Evolutionary conservation across 2,797 vertebrate genomes (phyloP), one percentile per base, ranked within the genome.

Genomic region (Eulemur coronatus): DNA sequence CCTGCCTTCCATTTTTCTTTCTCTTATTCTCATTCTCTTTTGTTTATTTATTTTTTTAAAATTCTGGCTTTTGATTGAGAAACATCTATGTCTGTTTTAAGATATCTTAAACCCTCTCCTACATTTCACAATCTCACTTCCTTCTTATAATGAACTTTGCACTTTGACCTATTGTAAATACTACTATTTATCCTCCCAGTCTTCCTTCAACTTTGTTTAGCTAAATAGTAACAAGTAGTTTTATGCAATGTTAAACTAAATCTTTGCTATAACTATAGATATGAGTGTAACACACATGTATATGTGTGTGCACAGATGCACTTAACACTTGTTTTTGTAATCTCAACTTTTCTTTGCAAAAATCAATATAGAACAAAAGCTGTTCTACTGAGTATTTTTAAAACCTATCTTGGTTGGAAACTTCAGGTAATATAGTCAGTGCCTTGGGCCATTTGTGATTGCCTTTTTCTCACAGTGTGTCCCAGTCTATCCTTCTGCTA

Each of bases 401-500:
- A 88, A 84, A 59, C 8, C 30, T 61, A 11, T 80, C 43, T 92
- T 94, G 43, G 4, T 80, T 84, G 30, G 12, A 76, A 80, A 70
- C 50, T 84, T 86, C 28, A 70, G 7, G 50, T 43, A 86, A 6
- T 63, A 20, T 43, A 82, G 26, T 89, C 28, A 61, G 26, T 85
- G 43, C 22, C 69, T 79, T 7, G 0, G 57, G 69, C 17, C 26
- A 55, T 73, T 67, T 78, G 28, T 46, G n/a, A 88, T 94, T 88
- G 55, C n/a, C n/a, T 95, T 80, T 95, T 50, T 82, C 17, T 96
- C 85, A 70, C 18, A 92, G 41, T 50, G 35, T 61, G 22, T 41
- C 43, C 11, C 72, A 73, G 65, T 73, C 28, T 28, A 35, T 73
- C 22, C 33, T 81, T 94, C 57, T 73, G 75, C 24, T 79, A 82